phyloP scores from a whole-genome alignment of 2,797 vertebrate species.

The Myripristis jacobus region DNA sequence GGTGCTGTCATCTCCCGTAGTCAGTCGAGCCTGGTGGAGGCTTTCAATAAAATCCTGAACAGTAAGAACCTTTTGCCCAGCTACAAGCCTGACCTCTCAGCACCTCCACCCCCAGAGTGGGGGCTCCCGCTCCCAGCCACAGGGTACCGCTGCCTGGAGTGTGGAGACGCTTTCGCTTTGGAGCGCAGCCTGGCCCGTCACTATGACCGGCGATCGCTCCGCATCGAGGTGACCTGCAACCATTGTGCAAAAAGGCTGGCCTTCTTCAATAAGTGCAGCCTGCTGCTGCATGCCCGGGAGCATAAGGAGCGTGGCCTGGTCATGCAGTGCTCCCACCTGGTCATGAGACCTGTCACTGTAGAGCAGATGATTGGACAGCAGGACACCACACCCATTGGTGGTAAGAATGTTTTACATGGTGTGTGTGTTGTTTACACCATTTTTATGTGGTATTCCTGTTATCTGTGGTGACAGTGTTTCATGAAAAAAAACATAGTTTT shows the following conservation, averaged over 20 bases:
- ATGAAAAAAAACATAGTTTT: background rate
- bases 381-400: conserved; percentile 88
- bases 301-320: conserved; percentile 98
- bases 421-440: background rate
- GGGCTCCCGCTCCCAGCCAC: conserved; percentile 88
- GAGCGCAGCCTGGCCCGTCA: conserved; percentile 95
- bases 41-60: conserved; percentile 98
- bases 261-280: conserved; percentile 99
- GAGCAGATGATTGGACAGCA: conserved; percentile 99
- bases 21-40: conserved; percentile 96
- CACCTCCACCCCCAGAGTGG: conserved; percentile 86
- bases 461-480: background rate
- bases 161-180: conserved; percentile 94
- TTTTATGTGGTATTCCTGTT: background rate
- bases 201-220: conserved; percentile 95
- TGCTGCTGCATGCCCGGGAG: conserved; percentile 95
- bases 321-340: conserved; percentile 98
- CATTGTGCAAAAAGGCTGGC: conserved; percentile 95
- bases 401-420: conserved; percentile 53
- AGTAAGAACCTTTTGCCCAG: conserved; percentile 96
- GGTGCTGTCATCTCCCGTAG: conserved; percentile 94
- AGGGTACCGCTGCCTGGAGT: conserved; percentile 96
- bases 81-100: conserved; percentile 93
- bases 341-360: conserved; percentile 94
- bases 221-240: conserved; percentile 98